Evolutionary conservation across 2,888 invertebrate genomes (phyloP).

Genomic region (Horisme vitalbata): DNA sequence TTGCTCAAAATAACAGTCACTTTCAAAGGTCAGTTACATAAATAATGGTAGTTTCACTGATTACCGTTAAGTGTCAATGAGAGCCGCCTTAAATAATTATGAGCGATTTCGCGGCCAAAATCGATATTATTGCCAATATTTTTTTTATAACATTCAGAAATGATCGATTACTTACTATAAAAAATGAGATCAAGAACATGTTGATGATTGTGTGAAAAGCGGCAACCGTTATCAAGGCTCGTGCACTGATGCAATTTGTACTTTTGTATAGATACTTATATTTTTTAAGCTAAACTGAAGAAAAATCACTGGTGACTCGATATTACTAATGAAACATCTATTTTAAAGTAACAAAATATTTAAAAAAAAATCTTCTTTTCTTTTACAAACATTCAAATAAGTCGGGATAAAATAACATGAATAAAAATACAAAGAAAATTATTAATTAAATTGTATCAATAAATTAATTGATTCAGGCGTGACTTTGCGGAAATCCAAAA

Average conservation of each 20-base stretch:
- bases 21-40: slow-evolving; percentile 6
- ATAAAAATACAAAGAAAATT: too few species aligned
- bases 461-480: too few species aligned
- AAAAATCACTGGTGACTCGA: too few species aligned
- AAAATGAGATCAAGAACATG: slow-evolving; percentile 24
- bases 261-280: not conserved
- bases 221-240: slow-evolving; percentile 10
- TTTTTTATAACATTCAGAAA: not conserved
- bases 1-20: slow-evolving; percentile 1
- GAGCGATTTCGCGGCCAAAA: slow-evolving; percentile 9
- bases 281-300: too few species aligned
- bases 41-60: not conserved
- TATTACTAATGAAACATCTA: too few species aligned
- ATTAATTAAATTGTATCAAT: too few species aligned
- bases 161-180: slow-evolving; percentile 5
- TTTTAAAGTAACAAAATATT: too few species aligned
- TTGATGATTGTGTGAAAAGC: slow-evolving; percentile 20
- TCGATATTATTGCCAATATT: slow-evolving; percentile 8
- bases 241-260: slow-evolving; percentile 2
- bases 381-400: too few species aligned
- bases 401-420: too few species aligned
- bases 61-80: slow-evolving; percentile 6
- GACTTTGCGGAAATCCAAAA: too few species aligned
- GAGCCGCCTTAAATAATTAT: slow-evolving; percentile 10
- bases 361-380: too few species aligned